Conservation (phyloP, 2,797 vertebrate genomes). For the Spinus olivaceus region DNA sequence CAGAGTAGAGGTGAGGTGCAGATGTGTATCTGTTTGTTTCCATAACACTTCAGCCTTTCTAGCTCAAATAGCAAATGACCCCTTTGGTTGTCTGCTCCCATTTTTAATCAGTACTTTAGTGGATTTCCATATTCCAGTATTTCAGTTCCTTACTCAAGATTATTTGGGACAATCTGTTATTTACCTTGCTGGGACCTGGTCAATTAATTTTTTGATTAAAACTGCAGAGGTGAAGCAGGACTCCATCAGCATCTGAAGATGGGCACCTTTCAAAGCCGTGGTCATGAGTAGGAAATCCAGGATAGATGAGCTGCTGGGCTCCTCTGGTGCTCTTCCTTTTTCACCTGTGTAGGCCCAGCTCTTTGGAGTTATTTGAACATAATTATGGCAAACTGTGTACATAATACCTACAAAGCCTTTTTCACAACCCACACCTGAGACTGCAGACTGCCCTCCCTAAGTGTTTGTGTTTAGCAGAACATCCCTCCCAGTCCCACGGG, state of each 20-base stretch:
- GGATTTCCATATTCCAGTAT: background rate
- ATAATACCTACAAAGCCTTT: background rate
- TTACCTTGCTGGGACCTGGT: background rate
- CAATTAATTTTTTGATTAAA: background rate
- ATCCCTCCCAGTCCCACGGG: background rate
- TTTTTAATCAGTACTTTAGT: background rate
- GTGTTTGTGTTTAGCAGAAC: background rate
- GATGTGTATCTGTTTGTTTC: background rate
- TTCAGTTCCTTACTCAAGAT: background rate
- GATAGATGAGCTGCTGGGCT: background rate
- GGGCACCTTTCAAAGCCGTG: background rate
- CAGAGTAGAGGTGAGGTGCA: background rate
- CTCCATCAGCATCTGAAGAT: background rate
- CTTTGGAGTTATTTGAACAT: background rate
- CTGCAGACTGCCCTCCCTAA: background rate
- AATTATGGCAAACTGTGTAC: background rate
- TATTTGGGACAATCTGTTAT: background rate
- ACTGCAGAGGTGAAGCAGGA: background rate
- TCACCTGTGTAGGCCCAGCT: background rate
- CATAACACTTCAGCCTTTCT: background rate
- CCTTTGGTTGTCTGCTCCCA: background rate
- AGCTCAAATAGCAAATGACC: background rate
- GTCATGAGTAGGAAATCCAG: background rate
- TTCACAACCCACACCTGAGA: background rate
- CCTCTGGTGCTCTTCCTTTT: background rate